phyloP scores from a whole-genome alignment of 2,113 vertebrate species.

The Gulo gulo region DNA sequence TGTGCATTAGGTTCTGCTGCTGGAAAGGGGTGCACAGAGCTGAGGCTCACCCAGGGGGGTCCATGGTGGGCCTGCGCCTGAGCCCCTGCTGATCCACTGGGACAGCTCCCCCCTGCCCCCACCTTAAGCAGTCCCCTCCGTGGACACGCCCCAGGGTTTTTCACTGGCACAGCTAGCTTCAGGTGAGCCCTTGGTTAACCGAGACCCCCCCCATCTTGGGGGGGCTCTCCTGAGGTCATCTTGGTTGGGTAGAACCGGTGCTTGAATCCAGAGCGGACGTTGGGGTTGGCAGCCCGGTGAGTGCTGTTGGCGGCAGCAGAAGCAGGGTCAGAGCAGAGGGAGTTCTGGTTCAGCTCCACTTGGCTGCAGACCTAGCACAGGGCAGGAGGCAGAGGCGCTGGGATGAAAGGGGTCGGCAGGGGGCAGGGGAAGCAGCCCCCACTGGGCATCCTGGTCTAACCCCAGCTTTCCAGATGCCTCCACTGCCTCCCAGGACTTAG shows the following conservation, averaged over 20 bases:
- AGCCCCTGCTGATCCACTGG: rapidly evolving
- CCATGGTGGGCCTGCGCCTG: neutral
- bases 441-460: rapidly evolving
- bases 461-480: neutral
- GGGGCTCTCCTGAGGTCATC: neutral
- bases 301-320: rapidly evolving
- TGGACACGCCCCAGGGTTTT: neutral
- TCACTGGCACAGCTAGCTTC: neutral
- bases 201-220: rapidly evolving
- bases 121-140: neutral
- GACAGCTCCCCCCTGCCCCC: no score
- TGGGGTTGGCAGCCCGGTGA: neutral
- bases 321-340: no score
- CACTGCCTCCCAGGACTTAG: neutral
- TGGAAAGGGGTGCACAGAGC: neutral
- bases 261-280: neutral
- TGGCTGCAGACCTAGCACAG: rapidly evolving
- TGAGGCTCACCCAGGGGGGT: rapidly evolving
- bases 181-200: neutral
- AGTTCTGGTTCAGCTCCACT: neutral
- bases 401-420: rapidly evolving
- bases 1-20: neutral
- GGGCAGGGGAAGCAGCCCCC: neutral
- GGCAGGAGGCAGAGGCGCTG: neutral
- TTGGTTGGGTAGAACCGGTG: rapidly evolving